A percentile compares a stretch with the other conserved stretches of the same genome.
phyloP scores from a whole-genome alignment of 2,113 vertebrate genomes.

The Macroglossus sobrinus region DNA sequence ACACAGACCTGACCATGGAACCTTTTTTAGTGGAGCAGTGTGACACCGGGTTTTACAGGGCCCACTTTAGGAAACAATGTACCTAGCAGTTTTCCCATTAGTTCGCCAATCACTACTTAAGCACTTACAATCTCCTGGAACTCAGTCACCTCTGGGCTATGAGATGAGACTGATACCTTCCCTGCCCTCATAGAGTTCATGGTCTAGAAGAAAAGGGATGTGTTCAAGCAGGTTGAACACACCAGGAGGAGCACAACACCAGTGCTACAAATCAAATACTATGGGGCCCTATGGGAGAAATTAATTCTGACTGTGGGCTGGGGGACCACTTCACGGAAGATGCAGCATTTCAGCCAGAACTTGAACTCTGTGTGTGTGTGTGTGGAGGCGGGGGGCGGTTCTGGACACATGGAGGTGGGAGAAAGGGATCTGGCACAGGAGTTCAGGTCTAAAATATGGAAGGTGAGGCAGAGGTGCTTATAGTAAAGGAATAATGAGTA shows the following conservation, averaged over 20 bases:
- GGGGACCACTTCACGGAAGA: neutral
- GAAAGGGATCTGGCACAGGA: neutral
- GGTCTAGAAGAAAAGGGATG: neutral
- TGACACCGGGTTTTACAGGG: neutral
- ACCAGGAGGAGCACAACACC: neutral
- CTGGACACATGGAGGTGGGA: neutral
- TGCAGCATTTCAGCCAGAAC: neutral
- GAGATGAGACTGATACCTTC: neutral
- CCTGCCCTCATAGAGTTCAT: neutral
- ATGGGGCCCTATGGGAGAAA: neutral
- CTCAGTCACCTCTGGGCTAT: neutral
- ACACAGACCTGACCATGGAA: neutral
- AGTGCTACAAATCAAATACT: neutral
- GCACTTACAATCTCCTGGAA: neutral
- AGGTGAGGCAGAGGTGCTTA: neutral
- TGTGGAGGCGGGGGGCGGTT: neutral
- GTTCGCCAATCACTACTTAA: neutral
- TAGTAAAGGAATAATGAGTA: neutral
- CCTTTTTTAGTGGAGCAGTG: neutral
- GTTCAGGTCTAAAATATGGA: neutral
- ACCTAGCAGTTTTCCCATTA: neutral
- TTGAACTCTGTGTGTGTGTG: neutral
- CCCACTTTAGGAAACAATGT: neutral
- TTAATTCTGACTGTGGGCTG: neutral
- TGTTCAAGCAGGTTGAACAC: neutral